Evolutionary conservation across 2,113 vertebrate species (phyloP), one percentile per base, ranked within the genome.

Genomic region (Sylvia atricapilla): DNA sequence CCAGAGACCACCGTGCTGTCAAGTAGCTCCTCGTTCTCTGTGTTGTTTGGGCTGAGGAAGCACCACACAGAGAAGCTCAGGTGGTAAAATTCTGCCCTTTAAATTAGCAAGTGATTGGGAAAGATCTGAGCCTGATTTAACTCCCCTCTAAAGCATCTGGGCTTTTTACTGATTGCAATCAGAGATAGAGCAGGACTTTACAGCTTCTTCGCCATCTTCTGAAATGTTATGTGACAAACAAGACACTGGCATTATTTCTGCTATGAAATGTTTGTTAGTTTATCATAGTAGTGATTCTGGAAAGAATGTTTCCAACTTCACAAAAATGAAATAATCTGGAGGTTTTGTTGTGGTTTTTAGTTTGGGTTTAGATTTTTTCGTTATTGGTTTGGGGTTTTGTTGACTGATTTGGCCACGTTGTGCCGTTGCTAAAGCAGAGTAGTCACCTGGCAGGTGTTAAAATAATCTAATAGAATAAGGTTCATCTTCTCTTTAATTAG

Each of bases 161-260:
- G 58, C 18, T 91, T 95, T 95, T 92, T 73, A 66, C 79, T 97
- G 95, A 96, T 96, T 95, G 94, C 91, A 97, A 87, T 96, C 94
- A 89, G 60, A 81, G 66, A 41, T 6, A 49, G 62, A 89, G 84
- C 66, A 68, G 73, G 93, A 59, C 58, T 94, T 94, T 46, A 75
- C 41, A 69, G 84, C 81, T 94, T 89, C 69, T 83, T 64, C 92
- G 81, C 84, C 87, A 76, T 87, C 91, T 87, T 84, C 91, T 85
- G 81, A 95, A 95, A 96, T 91, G 78, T 89, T 95, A 82, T 73
- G 84, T 87, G 91, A 94, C 91, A 96, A 91, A 93, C 89, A 91
- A 60, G 62, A 35, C 52, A 15, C 35, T 53, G 53, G 44, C 46
- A 31, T 84, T 94, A 89, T 73, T 92, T 82, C 60, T 84, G 66